These are phyloP conservation scores for Tetranychus cinnabarinus DNA, from an alignment of 1,140 invertebrate genomes.

Conservation along the genomic window DNA sequence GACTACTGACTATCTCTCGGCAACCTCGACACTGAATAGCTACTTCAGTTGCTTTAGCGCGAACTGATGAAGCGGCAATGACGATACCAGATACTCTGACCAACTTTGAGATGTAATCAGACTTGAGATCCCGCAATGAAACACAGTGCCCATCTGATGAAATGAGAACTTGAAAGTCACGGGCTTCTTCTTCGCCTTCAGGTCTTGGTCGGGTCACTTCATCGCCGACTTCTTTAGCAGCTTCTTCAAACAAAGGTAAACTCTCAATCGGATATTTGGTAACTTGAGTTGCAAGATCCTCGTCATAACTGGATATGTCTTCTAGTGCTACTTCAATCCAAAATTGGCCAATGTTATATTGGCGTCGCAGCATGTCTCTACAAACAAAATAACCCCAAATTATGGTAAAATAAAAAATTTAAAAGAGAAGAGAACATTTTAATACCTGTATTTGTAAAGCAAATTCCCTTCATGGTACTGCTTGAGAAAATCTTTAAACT, in stretches of 20 bases:
- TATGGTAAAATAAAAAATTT: background rate
- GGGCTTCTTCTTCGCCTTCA: slow-evolving; percentile 61
- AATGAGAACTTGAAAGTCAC: slow-evolving; percentile 82
- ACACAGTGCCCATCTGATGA: slow-evolving; percentile 57
- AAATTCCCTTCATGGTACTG: slow-evolving; percentile 92
- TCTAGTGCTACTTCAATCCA: slow-evolving; percentile 80
- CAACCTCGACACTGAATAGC: slow-evolving; percentile 89
- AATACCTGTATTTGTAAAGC: slow-evolving; percentile 83
- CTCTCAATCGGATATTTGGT: slow-evolving; percentile 77
- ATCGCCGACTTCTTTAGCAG: slow-evolving; percentile 87
- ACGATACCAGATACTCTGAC: slow-evolving; percentile 92
- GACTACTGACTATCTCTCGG: slow-evolving; percentile 61
- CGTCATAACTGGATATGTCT: slow-evolving; percentile 83
- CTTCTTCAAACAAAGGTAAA: slow-evolving; percentile 85
- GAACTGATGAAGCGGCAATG: slow-evolving; percentile 72
- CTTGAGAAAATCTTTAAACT: slow-evolving; percentile 84
- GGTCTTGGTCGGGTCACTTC: slow-evolving; percentile 78
- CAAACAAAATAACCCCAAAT: slow-evolving; percentile 13
- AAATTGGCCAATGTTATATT: slow-evolving; percentile 76
- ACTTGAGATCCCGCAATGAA: slow-evolving; percentile 67
- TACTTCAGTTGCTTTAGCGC: slow-evolving; percentile 81
- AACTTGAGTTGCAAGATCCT: slow-evolving; percentile 71
- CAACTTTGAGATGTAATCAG: slow-evolving; percentile 68
- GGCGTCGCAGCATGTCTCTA: slow-evolving; percentile 73
- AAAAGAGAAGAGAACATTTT: background rate